Percentiles rank a stretch among this genome's conserved stretches.
These are phyloP conservation scores for Zaprionus africanus DNA, from an alignment of 1,140 invertebrate species.

Conservation along the genomic window DNA sequence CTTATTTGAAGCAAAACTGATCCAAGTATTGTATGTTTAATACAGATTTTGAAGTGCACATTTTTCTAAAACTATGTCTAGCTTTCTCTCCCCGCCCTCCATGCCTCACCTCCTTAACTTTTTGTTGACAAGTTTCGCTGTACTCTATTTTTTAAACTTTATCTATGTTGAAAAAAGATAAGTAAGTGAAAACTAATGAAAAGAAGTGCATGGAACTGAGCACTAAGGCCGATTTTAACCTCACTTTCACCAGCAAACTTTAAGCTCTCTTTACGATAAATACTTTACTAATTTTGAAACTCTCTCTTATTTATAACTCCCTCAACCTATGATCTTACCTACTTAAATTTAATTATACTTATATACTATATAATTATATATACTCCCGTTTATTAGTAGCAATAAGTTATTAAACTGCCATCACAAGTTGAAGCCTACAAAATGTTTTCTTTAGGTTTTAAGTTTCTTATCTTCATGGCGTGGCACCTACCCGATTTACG, in stretches of 20 bases:
- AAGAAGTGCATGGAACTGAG: slow-evolving; percentile 71
- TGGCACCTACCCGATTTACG: slow-evolving; percentile 60
- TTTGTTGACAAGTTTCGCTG: slow-evolving; percentile 60
- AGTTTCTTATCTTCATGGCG: slow-evolving; percentile 61
- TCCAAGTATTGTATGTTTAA: slow-evolving; percentile 19
- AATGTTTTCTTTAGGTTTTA: slow-evolving; percentile 38
- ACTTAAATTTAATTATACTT: slow-evolving; percentile 22
- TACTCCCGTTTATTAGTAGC: slow-evolving; percentile 57
- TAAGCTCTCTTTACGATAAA: slow-evolving; percentile 55
- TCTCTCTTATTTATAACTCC: slow-evolving; percentile 64
- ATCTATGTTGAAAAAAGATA: slow-evolving; percentile 59
- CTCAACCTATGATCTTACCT: slow-evolving; percentile 39
- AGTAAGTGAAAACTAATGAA: slow-evolving; percentile 22
- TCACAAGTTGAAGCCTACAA: slow-evolving; percentile 36
- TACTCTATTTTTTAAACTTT: slow-evolving; percentile 57
- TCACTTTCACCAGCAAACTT: slow-evolving; percentile 49
- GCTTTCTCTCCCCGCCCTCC: slow-evolving; percentile 49
- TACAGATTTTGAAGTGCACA: slow-evolving; percentile 50
- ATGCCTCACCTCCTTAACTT: slow-evolving; percentile 18
- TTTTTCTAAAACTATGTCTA: slow-evolving; percentile 53
- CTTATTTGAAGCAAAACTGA: slow-evolving; percentile 28
- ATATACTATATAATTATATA: slow-evolving; percentile 44
- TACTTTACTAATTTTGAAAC: slow-evolving; percentile 68
- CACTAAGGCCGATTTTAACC: slow-evolving; percentile 63
- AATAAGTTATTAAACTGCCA: slow-evolving; percentile 61